Percentiles rank a stretch among this genome's conserved stretches.
Conservation (phyloP, 2,888 invertebrate species). For the Rhamnusium bicolor region DNA sequence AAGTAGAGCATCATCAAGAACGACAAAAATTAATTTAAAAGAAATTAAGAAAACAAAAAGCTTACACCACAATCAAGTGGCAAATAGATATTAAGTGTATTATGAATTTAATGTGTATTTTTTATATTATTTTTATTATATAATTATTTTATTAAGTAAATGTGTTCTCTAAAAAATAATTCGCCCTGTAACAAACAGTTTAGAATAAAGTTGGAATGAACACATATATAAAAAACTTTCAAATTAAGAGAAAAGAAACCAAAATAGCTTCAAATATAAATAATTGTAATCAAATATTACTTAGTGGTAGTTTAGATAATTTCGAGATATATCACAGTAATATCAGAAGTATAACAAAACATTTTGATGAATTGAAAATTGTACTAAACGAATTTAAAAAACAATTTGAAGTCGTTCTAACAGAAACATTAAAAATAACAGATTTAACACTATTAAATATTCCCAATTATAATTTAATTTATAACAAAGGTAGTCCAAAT, state of each 20-base stretch:
- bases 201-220: background rate
- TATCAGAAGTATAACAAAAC: background rate
- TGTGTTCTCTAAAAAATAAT: no score
- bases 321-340: background rate
- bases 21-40: background rate
- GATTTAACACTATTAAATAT: background rate
- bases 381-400: background rate
- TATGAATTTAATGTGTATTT: no score
- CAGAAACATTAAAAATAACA: background rate
- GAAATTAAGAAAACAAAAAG: background rate
- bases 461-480: no score
- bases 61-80: no score
- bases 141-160: no score
- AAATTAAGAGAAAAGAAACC: background rate
- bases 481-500: no score
- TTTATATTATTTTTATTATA: no score
- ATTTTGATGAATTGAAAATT: background rate
- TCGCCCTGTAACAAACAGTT: no score
- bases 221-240: background rate
- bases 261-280: background rate
- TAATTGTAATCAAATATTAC: background rate
- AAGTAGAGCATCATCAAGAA: background rate
- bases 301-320: background rate
- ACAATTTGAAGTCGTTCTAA: background rate
- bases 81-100: no score